Evolutionary conservation across 1,140 invertebrate species (phyloP).

Genomic region (Rhyacophila brunnea): DNA sequence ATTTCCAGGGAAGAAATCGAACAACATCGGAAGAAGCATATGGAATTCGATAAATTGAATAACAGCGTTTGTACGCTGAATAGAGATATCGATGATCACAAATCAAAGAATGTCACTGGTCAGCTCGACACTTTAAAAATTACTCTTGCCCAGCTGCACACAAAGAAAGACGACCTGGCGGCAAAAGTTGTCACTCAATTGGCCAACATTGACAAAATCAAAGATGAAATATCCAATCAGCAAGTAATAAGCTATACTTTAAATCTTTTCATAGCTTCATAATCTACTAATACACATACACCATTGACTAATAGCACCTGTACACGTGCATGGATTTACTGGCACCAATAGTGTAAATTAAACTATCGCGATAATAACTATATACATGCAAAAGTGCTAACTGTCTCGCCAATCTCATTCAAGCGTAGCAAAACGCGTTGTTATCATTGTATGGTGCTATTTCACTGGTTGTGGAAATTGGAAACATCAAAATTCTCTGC

Average conservation of each 20-base stretch:
- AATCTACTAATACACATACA: slow-evolving; percentile 19
- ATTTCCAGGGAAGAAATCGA: slow-evolving; percentile 43
- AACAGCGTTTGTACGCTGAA: slow-evolving; percentile 30
- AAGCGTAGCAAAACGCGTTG: too few relatives aligned
- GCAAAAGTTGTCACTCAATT: slow-evolving; percentile 42
- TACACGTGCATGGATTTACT: too few relatives aligned
- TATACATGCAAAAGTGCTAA: too few relatives aligned
- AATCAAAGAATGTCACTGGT: slow-evolving; percentile 44
- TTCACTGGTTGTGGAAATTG: too few relatives aligned
- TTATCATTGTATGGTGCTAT: too few relatives aligned
- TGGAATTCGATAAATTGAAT: slow-evolving; percentile 44
- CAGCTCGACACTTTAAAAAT: slow-evolving; percentile 49
- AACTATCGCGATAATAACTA: too few relatives aligned
- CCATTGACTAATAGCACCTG: too few relatives aligned
- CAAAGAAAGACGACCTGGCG: slow-evolving; percentile 53
- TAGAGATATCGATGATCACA: slow-evolving; percentile 48
- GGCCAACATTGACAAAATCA: slow-evolving; percentile 55
- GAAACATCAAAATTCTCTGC: too few relatives aligned
- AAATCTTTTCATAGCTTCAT: too few relatives aligned
- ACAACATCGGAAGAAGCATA: slow-evolving; percentile 41
- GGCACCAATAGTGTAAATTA: too few relatives aligned
- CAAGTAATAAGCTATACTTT: slow-evolving; percentile 49
- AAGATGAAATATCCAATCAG: slow-evolving; percentile 66
- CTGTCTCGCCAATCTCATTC: too few relatives aligned
- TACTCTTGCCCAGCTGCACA: slow-evolving; percentile 54